phyloP scores from a whole-genome alignment of 2,888 invertebrate genomes.

The Dendrolimus houi region DNA sequence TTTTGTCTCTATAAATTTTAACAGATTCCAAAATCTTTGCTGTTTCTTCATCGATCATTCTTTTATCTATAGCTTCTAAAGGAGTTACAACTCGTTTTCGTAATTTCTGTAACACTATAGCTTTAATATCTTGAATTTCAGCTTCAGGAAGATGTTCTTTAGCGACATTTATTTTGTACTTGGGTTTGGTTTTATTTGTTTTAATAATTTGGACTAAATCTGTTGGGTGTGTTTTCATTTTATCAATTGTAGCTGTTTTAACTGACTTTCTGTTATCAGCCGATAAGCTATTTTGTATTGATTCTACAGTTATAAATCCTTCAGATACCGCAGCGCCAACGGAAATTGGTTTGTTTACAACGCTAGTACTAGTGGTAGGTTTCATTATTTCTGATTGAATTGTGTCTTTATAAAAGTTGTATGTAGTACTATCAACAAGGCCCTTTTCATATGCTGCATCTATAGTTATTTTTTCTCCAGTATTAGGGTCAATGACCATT shows the following conservation, averaged over 20 bases:
- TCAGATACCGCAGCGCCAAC: constrained; percentile 77
- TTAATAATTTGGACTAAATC: constrained; percentile 78
- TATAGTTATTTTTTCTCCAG: constrained; percentile 83
- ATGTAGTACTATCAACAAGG: constrained; percentile 34
- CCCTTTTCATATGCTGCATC: constrained; percentile 80
- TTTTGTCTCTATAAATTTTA: constrained; percentile 72
- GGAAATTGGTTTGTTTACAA: constrained; percentile 71
- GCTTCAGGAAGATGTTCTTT: constrained; percentile 74
- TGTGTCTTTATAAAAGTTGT: constrained; percentile 26
- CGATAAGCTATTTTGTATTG: constrained; percentile 60
- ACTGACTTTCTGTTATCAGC: constrained; percentile 43
- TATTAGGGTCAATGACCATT: constrained; percentile 79
- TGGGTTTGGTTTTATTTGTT: constrained; percentile 77
- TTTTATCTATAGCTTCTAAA: constrained; percentile 85
- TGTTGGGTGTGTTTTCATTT: constrained; percentile 31
- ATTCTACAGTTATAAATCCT: constrained; percentile 72
- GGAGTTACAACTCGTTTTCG: constrained; percentile 85
- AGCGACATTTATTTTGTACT: constrained; percentile 80
- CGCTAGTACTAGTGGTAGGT: constrained; percentile 20
- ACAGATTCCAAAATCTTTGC: constrained; percentile 81
- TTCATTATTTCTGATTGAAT: constrained; percentile 12
- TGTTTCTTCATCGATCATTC: constrained; percentile 86
- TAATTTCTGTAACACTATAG: constrained; percentile 85
- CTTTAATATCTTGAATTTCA: constrained; percentile 79
- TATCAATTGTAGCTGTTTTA: constrained; percentile 25